Evolutionary conservation across 2,888 invertebrate genomes (phyloP), one percentile per base, ranked within the genome.

Genomic region (Mimas tiliae): DNA sequence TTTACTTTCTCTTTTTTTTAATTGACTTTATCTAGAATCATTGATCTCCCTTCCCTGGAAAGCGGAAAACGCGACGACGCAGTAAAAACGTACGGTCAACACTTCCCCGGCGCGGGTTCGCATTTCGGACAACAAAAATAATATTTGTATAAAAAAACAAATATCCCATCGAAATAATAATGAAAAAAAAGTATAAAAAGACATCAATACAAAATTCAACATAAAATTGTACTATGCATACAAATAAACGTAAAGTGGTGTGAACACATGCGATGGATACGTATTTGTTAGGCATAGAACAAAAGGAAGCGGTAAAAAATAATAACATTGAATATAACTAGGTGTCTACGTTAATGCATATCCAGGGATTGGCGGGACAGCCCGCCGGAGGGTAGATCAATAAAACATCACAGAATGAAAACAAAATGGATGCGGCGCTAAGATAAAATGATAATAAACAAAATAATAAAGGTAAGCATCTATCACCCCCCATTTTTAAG

Each of bases 41-140:
- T 92, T 92, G 88, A 93, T 93, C 93, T 93, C 92, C 92, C 93
- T 93, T 93, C 93, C 93, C 91, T 91, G 91, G 81, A 90, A 90
- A 74, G 76, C 74, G 73, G 63, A 65, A 65, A 50, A 62, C 62
- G 62, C 65, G 51, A 62, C 55, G 55, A 27, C 48, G 64, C 47
- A 42, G 38, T 8, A 38, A 9, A 38, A 38, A 42, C 38, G 38
- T 58, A 42, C 58, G 58, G 12, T 33, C 6, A 42, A 19, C 58
- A 58, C 58, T 58, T 34, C 16, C 55, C 42, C 58, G 42, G 16
- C 55, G 58, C 12, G 58, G 58, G 58, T 16, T n/a, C 42, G 58
- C 58, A 12, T 58, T 58, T 58, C 58, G 58, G 19, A 38, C 11
- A 58, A 58, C 38, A 42, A 55, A 55, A 52, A 52, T n/a, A 34